phyloP scores from a whole-genome alignment of 35 echinoderm and acorn worm species.

The Patiria miniata region DNA sequence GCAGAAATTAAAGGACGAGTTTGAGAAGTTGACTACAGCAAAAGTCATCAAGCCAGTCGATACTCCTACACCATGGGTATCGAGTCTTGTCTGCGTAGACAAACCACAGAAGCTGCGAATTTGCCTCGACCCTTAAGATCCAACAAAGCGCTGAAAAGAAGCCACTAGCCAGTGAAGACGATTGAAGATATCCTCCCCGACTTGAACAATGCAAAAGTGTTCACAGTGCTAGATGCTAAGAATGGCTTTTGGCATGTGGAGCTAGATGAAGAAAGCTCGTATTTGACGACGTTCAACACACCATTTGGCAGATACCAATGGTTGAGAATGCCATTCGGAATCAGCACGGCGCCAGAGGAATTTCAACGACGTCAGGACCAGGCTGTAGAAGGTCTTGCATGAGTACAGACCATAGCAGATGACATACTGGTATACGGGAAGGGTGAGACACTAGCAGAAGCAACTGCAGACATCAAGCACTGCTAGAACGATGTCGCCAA shows the following conservation, averaged over 20 bases:
- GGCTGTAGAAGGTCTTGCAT: conserved; percentile 45
- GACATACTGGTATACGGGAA: conserved; percentile 73
- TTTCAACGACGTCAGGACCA: conserved; percentile 68
- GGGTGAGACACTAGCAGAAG: conserved; percentile 56
- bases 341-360: conserved; percentile 64
- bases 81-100: conserved; percentile 43
- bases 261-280: conserved; percentile 64
- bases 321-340: conserved; percentile 75
- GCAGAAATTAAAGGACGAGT: conserved; percentile 51
- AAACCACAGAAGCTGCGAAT: conserved; percentile 48
- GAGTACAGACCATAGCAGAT: conserved; percentile 66
- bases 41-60: conserved; percentile 53
- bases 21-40: conserved; percentile 44
- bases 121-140: conserved; percentile 44
- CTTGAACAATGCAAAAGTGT: conserved; percentile 54
- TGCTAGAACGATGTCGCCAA: conserved; percentile 56
- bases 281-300: conserved; percentile 74
- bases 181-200: conserved; percentile 70
- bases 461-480: conserved; percentile 43
- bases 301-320: conserved; percentile 73
- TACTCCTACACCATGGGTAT: conserved; percentile 75
- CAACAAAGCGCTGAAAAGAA: conserved; percentile 67
- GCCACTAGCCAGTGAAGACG: conserved; percentile 63
- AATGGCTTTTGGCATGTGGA: conserved; percentile 75
- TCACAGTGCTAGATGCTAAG: conserved; percentile 60